Conservation (phyloP, 2,797 vertebrate genomes). For the Cebuella pygmaea region DNA sequence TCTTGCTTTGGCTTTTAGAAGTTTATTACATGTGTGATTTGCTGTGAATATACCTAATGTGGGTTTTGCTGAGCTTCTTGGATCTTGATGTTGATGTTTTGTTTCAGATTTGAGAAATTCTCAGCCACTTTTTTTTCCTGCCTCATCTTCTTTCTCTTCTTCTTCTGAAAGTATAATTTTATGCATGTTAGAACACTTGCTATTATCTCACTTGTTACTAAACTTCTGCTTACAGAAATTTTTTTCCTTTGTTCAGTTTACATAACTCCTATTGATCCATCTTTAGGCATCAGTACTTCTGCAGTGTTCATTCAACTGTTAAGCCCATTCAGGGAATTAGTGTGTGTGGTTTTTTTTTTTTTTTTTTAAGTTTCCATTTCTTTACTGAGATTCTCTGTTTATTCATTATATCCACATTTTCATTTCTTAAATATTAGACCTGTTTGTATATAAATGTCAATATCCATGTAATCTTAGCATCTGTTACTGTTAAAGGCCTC, state of each 20-base stretch:
- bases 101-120: not conserved
- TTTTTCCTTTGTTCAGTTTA: not conserved
- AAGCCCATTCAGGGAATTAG: not conserved
- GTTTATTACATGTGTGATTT: not conserved
- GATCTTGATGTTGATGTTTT: not conserved
- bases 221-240: not conserved
- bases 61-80: not conserved
- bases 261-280: not conserved
- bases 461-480: not conserved
- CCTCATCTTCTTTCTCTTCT: not conserved
- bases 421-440: no score
- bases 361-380: not conserved
- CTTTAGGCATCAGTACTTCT: not conserved
- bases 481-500: not conserved
- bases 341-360: not conserved
- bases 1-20: not conserved
- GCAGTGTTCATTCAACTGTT: not conserved
- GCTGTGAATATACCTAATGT: not conserved
- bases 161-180: not conserved
- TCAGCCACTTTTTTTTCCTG: not conserved
- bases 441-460: not conserved
- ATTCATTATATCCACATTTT: not conserved
- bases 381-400: not conserved
- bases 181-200: not conserved
- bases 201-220: not conserved